Evolutionary conservation across 2,888 invertebrate species (phyloP), one percentile per base, ranked within the genome.

Genomic region (Tetheella fluctuosa): DNA sequence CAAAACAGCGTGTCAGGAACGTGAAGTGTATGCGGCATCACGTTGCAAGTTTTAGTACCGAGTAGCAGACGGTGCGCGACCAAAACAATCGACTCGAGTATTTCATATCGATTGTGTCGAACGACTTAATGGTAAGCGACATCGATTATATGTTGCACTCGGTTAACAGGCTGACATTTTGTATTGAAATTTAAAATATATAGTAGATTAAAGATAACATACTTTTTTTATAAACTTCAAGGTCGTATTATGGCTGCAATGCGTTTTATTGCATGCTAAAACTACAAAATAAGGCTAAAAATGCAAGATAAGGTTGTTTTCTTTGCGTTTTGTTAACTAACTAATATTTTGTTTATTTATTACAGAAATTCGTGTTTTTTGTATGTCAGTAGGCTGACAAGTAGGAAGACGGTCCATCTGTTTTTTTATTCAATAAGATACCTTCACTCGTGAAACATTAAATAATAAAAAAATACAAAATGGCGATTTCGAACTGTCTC

Each of bases 41-140:
- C 75, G 75, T 76, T 71, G 64, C 62, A 42, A 65, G 55, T 71
- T 73, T 77, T 74, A 76, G 74, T 73, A 67, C 54, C 58, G 57
- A 62, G 57, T 62, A 64, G 63, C 69, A 69, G 75, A 54, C 67
- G 61, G 62, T 67, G 68, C 74, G 71, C 65, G 67, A 73, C 72
- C 71, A 64, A 75, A 77, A 81, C 79, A 77, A 81, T 81, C 64
- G 67, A 65, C 52, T 63, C 64, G 61, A 64, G 59, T 61, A 62
- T 60, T 60, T 64, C 55, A 53, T 58, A 56, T 68, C 66, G 59
- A 65, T 61, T 70, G 64, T 59, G 64, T 58, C 60, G 63, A 60
- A 13, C 34, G 34, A 7, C 34, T 0, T 34, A 34, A 34, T 54
- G 30, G n/a, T 48, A 48, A 48, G 53, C 55, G 52, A 59, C 58